Base-by-base conservation (phyloP, 2,797 vertebrate genomes). In the Loriculus beryllinus region DNA sequence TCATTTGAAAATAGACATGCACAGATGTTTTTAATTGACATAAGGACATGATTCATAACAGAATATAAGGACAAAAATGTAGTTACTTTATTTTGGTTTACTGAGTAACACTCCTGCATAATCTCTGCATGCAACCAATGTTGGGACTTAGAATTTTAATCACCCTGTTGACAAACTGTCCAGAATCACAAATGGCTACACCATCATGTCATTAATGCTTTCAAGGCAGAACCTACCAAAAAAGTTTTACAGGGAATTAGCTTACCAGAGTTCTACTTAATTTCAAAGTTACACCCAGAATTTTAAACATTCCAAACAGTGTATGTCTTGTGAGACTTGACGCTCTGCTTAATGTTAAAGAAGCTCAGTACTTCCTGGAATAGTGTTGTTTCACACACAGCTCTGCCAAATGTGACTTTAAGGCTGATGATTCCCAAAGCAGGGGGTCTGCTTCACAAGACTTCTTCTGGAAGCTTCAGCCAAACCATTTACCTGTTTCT, bases 21-120 rank as follows among this genome's bases (percentile, higher is more conserved):
- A 92, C 96, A 97, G 90, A 91, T 97, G 92, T 87, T 94, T 97
- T 94, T 91, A 96, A 88, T 95, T 92, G 86, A 90, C 57, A 23
- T 51, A 79, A 77, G 65, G 48, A 96, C 76, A 92, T 90, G 90
- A 93, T 91, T 91, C 93, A 90, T 92, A 90, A 78, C 67, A 87
- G 35, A 89, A 78, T 82, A 59, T 42, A 67, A 64, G 68, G 39
- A 70, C 80, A 40, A 79, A 79, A 37, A 77, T 29, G 11, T 71
- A 54, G 33, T 86, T 78, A 86, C 45, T 94, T 85, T 74, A 79
- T 95, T 96, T 92, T 69, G 49, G 71, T 75, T 51, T 76, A 49
- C 54, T 90, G 86, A 93, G 94, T 92, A 94, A 90, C 40, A 19
- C 49, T 91, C 47, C 69, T 90, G 56, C 4, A 13, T 35, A 84